Base-by-base conservation (phyloP, 2,797 vertebrate genomes). In the Agapornis canus region DNA sequence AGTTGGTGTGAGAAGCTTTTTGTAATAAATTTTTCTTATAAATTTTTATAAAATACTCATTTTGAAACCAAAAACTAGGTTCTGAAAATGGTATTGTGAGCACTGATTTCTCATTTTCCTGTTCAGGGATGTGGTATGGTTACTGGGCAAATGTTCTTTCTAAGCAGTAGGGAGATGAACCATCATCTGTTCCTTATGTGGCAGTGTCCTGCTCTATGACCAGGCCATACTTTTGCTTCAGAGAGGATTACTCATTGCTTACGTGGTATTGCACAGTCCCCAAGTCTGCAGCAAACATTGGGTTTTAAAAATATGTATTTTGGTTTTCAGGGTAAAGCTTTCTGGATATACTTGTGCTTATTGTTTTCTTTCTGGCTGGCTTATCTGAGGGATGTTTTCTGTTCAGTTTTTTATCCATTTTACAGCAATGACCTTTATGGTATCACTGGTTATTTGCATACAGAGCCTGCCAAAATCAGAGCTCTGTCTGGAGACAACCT, bases 41-140 rank as follows among this genome's bases (percentile, higher is more conserved):
- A 39, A 39, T 39, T 39, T 39, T 39, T 39, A 39, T 39, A 39
- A 39, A 39, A 10, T 63, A 29, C 37, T 63, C 0, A 18, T 78
- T 94, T 76, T 79, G 25, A 83, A 94, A 69, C 8, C 10, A 47
- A 47, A 23, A 72, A 19, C 39, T 51, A 59, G 29, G 26, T 78
- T 61, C 61, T 76, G 65, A 71, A 69, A 59, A 11, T 26, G 16
- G 5, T 47, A 21, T 54, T 56, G 19, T 26, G 25, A 83, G 20
- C 12, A 27, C 26, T 35, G n/a, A 9, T 69, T 75, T 80, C 70
- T 37, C 39, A 19, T 85, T 76, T 79, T 72, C 25, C 7, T 60
- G 0, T 49, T 70, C 9, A 25, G 65, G 64, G 5, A 7, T 1
- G 0, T 29, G 52, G 27, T 17, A 39, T 40, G 1, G 18, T 63